Percentiles rank a stretch among this genome's conserved stretches.
phyloP scores from a whole-genome alignment of 2,113 vertebrate species.

The Vidua macroura region DNA sequence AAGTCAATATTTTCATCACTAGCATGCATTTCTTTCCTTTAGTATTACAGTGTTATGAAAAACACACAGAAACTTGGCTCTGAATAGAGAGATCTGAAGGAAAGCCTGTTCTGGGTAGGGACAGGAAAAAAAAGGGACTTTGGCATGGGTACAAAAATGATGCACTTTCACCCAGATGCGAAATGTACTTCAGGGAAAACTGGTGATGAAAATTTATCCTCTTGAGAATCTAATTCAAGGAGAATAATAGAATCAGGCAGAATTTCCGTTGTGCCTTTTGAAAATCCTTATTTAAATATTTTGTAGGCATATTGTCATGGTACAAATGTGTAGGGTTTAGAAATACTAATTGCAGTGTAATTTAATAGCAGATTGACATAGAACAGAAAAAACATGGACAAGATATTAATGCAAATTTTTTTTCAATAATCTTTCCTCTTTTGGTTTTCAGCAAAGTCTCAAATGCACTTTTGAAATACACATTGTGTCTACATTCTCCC shows the following conservation, averaged over 20 bases:
- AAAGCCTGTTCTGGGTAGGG: accelerated
- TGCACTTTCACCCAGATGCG: neutral
- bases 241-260: neutral
- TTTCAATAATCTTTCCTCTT: neutral
- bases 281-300: neutral
- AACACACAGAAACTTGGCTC: neutral
- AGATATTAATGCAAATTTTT: neutral
- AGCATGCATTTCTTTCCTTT: neutral
- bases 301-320: neutral
- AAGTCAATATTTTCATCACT: neutral
- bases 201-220: neutral
- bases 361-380: neutral
- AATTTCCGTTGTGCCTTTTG: neutral
- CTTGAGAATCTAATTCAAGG: neutral
- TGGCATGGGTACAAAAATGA: accelerated
- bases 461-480: neutral
- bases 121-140: neutral
- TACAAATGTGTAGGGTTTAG: neutral
- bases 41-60: neutral
- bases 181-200: neutral
- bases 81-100: neutral
- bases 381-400: neutral
- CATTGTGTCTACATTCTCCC: neutral
- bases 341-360: neutral
- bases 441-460: neutral